Evolutionary conservation across 2,888 invertebrate species (phyloP).

Genomic region (Barypeithes pellucidus): DNA sequence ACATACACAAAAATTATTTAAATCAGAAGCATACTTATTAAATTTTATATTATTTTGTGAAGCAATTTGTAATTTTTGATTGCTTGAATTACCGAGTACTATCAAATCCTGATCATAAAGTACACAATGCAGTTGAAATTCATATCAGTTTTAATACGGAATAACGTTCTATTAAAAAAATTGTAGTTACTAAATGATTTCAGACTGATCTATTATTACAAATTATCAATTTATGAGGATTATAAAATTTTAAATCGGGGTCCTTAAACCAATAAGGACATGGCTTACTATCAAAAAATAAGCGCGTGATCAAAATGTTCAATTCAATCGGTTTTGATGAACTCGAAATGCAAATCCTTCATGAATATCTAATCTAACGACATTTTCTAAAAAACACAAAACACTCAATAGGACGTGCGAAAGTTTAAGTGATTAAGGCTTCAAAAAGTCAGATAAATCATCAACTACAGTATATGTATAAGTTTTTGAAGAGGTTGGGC

Average conservation of each 20-base stretch:
- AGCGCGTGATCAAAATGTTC: not conserved
- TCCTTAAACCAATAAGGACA: not conserved
- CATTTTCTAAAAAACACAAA: not conserved
- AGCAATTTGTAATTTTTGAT: no score
- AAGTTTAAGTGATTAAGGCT: not conserved
- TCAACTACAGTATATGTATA: no score
- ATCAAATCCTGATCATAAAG: no score
- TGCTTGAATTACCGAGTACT: no score
- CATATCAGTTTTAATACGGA: no score
- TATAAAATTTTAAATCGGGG: not conserved
- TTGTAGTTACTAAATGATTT: no score
- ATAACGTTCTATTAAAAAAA: no score
- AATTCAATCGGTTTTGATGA: not conserved
- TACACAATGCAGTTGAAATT: no score
- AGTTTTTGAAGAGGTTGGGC: no score
- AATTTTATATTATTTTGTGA: no score
- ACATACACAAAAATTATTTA: no score
- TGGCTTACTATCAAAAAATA: not conserved
- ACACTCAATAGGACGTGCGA: not conserved
- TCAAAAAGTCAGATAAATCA: not conserved
- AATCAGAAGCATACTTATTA: no score
- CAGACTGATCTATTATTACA: not conserved
- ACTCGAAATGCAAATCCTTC: constrained; percentile 1
- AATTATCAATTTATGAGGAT: not conserved
- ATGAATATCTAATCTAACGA: not conserved